phyloP scores from a whole-genome alignment of 2,113 vertebrate genomes.

The Parotia lawesii region DNA sequence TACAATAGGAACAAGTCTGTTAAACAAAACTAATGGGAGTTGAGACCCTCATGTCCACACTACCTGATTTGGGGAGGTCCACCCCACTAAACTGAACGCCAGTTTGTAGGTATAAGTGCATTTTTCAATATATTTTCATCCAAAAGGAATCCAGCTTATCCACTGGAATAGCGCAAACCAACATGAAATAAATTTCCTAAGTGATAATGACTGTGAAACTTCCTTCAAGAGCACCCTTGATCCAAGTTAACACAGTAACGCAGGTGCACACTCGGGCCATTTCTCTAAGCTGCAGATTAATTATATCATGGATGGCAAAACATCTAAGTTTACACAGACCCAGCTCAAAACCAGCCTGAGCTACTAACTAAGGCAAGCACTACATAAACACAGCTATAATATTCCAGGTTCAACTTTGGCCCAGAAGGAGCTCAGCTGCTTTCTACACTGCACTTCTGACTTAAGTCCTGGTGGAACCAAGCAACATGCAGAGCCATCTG shows the following conservation, averaged over 20 bases:
- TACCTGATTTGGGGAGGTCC: background rate
- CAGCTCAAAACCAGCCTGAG: background rate
- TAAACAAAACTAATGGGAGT: background rate
- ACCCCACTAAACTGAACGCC: accelerated
- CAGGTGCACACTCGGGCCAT: background rate
- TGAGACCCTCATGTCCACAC: background rate
- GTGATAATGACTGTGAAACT: background rate
- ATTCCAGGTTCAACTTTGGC: background rate
- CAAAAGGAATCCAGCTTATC: background rate
- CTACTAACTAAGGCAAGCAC: background rate
- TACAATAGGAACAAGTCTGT: background rate
- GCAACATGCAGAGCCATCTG: background rate
- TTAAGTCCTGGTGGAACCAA: background rate
- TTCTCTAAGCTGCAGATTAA: background rate
- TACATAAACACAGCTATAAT: background rate
- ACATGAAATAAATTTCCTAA: background rate
- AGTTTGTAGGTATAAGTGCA: background rate
- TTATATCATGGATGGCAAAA: background rate
- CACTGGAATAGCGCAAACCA: background rate
- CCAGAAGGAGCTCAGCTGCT: background rate
- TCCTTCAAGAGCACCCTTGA: background rate
- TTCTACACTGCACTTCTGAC: background rate
- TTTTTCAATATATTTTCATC: background rate
- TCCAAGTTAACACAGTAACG: accelerated
- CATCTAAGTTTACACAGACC: background rate